Conservation (phyloP, 2,797 vertebrate species). For the Lerista edwardsae region DNA sequence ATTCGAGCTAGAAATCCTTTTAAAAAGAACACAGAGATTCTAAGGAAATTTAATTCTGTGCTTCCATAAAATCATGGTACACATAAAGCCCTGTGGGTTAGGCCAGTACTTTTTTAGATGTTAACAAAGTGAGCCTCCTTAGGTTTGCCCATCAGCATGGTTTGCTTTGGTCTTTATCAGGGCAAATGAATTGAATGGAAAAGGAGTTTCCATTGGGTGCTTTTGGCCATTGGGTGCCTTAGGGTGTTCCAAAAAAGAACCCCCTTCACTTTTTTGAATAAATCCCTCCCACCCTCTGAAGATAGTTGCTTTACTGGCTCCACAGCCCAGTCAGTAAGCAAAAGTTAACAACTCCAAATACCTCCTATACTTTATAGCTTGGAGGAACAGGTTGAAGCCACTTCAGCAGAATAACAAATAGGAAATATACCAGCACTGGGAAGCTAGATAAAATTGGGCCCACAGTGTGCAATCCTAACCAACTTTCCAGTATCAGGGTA, state of each 20-base stretch:
- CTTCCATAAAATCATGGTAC: no score
- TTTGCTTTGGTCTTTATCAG: not conserved
- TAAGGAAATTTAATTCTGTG: not conserved
- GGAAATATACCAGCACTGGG: not conserved
- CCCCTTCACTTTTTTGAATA: not conserved
- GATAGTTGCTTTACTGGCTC: not conserved
- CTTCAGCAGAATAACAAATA: not conserved
- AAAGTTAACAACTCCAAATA: not conserved
- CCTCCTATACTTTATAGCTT: not conserved
- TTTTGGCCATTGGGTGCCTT: no score
- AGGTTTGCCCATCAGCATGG: not conserved
- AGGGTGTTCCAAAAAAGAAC: no score
- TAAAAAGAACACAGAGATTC: not conserved
- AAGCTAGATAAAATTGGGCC: no score
- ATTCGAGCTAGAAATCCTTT: not conserved
- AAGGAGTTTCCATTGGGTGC: not conserved
- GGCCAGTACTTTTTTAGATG: not conserved
- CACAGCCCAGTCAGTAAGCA: not conserved
- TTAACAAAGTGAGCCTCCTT: not conserved
- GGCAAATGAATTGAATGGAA: not conserved
- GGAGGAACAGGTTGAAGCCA: not conserved
- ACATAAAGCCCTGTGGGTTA: not conserved
- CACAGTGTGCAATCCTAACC: no score
- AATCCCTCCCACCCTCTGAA: not conserved
- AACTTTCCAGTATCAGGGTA: no score